Evolutionary conservation across 2,888 invertebrate genomes (phyloP).

Genomic region (Coenonympha glycerion): DNA sequence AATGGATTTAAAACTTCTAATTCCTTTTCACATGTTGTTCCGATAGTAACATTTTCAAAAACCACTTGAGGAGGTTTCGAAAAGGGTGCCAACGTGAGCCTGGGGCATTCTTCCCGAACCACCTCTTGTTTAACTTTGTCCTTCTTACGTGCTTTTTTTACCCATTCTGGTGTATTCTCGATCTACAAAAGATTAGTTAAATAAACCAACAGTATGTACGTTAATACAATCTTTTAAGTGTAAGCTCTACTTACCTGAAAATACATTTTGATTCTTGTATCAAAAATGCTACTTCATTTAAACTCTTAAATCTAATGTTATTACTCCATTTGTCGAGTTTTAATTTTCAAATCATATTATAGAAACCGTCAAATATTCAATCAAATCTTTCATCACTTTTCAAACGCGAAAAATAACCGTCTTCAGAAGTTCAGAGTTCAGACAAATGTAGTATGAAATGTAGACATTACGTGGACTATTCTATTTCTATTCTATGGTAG

Average conservation of each 20-base stretch:
- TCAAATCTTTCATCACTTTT: no score
- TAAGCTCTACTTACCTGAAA: conserved; percentile 1
- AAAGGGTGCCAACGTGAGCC: conserved; percentile 79
- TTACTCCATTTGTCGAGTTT: no score
- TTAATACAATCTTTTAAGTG: background rate
- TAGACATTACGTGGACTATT: no score
- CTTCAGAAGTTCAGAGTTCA: no score
- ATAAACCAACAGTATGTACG: background rate
- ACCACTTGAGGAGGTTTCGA: conserved; percentile 79
- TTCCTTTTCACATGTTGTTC: conserved; percentile 68
- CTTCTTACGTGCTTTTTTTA: conserved; percentile 50
- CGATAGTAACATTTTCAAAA: conserved; percentile 80
- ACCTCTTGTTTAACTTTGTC: conserved; percentile 44
- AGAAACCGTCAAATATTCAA: no score
- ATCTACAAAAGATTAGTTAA: conserved; percentile 44
- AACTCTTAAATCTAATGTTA: no score
- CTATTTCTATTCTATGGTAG: no score
- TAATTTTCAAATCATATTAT: no score
- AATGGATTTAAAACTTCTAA: conserved; percentile 78
- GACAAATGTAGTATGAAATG: no score
- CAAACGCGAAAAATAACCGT: no score
- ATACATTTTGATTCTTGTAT: background rate
- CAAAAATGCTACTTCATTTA: background rate
- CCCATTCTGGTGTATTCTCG: conserved; percentile 68
- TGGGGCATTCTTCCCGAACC: conserved; percentile 64